A percentile compares a stretch with the other conserved stretches of the same genome.
Conservation (phyloP, 2,797 vertebrate genomes). For the Heteromormyrus szaboi region DNA sequence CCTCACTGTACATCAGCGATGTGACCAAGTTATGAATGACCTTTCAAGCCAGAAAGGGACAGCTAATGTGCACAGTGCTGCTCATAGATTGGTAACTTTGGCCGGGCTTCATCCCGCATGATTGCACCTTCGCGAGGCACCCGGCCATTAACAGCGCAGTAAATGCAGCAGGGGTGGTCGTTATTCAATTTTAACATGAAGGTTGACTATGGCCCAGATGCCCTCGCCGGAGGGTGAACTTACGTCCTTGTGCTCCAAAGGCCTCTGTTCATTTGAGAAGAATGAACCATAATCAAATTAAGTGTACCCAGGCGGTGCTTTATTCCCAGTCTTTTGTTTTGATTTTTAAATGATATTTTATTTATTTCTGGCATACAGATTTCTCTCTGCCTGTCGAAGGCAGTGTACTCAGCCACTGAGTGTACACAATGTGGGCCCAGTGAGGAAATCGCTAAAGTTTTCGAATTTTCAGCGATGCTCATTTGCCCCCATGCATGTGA, state of each 20-base stretch:
- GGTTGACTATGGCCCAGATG: conserved; percentile 19
- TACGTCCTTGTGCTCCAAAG: conserved; percentile 11
- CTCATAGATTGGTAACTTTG: conserved; percentile 87
- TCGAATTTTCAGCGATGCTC: conserved; percentile 41
- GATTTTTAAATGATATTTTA: neutral
- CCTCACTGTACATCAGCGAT: conserved; percentile 94
- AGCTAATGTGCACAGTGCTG: conserved; percentile 91
- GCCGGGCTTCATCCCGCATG: conserved; percentile 78
- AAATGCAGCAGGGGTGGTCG: conserved; percentile 73
- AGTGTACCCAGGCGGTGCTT: neutral
- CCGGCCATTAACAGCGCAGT: conserved; percentile 66
- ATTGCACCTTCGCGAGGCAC: conserved; percentile 79
- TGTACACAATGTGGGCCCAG: conserved; percentile 13
- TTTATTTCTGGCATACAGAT: neutral
- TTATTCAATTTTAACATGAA: conserved; percentile 61
- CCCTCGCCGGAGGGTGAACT: conserved; percentile 18
- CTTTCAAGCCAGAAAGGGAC: conserved; percentile 95
- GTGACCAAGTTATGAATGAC: conserved; percentile 99
- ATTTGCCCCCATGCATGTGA: neutral
- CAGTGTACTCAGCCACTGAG: neutral
- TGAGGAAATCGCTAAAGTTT: conserved; percentile 36
- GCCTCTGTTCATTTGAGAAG: conserved; percentile 7
- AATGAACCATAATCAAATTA: neutral
- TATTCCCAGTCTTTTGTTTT: neutral
- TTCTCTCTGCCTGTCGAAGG: neutral